A percentile compares a stretch with the other conserved stretches of the same genome.
phyloP scores from a whole-genome alignment of 2,113 vertebrate genomes.

The Hiodon tergisus region DNA sequence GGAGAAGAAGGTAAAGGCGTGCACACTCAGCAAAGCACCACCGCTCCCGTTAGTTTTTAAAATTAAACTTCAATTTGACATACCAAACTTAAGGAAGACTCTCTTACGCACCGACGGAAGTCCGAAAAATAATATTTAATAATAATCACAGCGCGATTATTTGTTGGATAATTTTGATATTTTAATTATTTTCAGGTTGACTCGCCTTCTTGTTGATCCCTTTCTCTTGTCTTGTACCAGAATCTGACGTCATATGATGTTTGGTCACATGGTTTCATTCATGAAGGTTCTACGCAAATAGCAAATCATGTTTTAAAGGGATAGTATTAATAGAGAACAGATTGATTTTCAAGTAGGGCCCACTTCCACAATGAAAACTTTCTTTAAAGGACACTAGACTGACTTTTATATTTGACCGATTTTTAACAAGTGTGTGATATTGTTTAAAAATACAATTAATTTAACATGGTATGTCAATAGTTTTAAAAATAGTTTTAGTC shows the following conservation, averaged over 20 bases:
- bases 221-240: constrained; percentile 62
- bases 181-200: constrained; percentile 15
- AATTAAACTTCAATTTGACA: constrained; percentile 33
- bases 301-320: constrained; percentile 15
- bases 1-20: constrained; percentile 40
- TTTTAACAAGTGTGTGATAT: not conserved
- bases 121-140: constrained; percentile 12
- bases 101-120: constrained; percentile 16
- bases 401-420: not conserved
- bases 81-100: constrained; percentile 42
- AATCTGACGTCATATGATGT: constrained; percentile 80
- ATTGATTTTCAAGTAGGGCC: not conserved
- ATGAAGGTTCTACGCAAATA: constrained; percentile 65
- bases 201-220: constrained; percentile 58
- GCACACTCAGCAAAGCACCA: constrained; percentile 65
- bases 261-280: constrained; percentile 92
- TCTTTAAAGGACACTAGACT: not conserved
- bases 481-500: too few species aligned
- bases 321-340: not conserved
- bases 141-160: not conserved
- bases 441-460: not conserved
- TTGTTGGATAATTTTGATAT: not conserved
- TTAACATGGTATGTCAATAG: too few species aligned
- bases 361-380: constrained; percentile 7
- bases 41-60: constrained; percentile 16